These are phyloP conservation scores for Drosophila merina DNA, from an alignment of 2,888 invertebrate species.

Conservation along the genomic window DNA sequence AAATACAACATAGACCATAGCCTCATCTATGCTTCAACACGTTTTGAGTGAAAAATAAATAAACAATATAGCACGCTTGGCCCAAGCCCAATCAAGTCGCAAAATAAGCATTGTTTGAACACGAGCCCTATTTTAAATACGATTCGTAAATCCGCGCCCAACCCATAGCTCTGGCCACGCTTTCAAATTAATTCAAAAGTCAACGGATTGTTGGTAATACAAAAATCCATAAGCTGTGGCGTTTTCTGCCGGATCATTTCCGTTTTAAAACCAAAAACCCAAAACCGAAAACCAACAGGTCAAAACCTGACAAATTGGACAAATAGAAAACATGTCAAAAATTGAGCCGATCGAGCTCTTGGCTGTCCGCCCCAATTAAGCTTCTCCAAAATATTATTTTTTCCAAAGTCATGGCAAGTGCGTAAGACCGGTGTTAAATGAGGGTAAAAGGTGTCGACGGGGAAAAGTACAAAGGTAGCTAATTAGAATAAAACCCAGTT, in stretches of 20 bases:
- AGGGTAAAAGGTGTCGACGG: conserved; percentile 22
- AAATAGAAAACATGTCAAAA: conserved; percentile 77
- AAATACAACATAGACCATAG: conserved; percentile 12
- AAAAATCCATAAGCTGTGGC: conserved; percentile 31
- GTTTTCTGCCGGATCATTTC: conserved; percentile 71
- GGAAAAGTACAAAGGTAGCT: conserved; percentile 57
- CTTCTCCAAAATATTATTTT: conserved; percentile 51
- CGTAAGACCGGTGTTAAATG: conserved; percentile 67
- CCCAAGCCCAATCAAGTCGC: conserved; percentile 37
- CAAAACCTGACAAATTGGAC: conserved; percentile 72
- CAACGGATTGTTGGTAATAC: conserved; percentile 24
- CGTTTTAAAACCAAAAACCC: conserved; percentile 50
- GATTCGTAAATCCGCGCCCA: conserved; percentile 2
- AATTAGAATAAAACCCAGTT: conserved; percentile 76
- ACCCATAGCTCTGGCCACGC: conserved; percentile 49
- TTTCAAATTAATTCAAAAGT: conserved; percentile 33
- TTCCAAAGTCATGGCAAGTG: conserved; percentile 57
- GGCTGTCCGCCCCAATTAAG: conserved; percentile 71
- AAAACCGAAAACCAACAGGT: conserved; percentile 35
- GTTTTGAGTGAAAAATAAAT: conserved; percentile 30
- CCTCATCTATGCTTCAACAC: conserved; percentile 47
- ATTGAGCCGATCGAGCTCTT: conserved; percentile 48
- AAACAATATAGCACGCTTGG: conserved; percentile 31
- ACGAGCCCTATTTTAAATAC: conserved; percentile 66
- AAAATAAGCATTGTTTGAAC: conserved; percentile 68